Evolutionary conservation across 2,888 invertebrate species (phyloP), one percentile per base, ranked within the genome.

Genomic region (Archips xylosteana): DNA sequence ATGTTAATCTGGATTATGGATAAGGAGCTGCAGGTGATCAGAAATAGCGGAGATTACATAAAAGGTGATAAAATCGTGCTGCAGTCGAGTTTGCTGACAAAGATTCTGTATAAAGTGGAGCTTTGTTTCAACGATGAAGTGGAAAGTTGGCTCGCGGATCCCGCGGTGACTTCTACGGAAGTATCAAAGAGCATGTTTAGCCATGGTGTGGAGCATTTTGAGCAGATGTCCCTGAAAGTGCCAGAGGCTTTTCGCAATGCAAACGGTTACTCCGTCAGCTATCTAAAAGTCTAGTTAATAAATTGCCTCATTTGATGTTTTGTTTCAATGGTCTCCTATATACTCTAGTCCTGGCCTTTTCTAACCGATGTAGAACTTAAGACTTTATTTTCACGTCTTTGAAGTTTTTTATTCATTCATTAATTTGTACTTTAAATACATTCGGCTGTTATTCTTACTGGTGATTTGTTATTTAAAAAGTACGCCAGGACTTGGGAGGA

Each of bases 1-100:
- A 76, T 96, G 39, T 85, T 96, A 2, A 85, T 96, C 61, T 96
- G 96, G 96, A 88, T 96, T 1, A 92, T 96, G 86, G 96, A 96
- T 80, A 95, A 95, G 79, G 93, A 95, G 74, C 85, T 96, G 13
- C 92, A 95, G 82, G 89, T 96, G 13, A 81, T 95, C 13, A 87
- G 88, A 75, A 89, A 89, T 62, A 86, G 75, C 54, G 83, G 83
- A 8, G 84, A 87, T 5, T 76, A 78, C 39, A 86, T 85, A 73
- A 82, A 83, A 6, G 82, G 78, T 75, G 88, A 89, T 15, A 88
- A 83, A 78, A 84, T 93, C 36, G 84, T 85, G 61, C 78, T 94
- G n/a, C 88, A 91, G 65, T 92, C 94, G 0, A 90, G 88, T 78
- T 89, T 90, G 74, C 92, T 95, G 13, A 95, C 95, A 0, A 96